Percentiles rank a stretch among this genome's conserved stretches.
These are phyloP conservation scores for Eupeodes corollae DNA, from an alignment of 1,140 invertebrate species.

Conservation along the genomic window DNA sequence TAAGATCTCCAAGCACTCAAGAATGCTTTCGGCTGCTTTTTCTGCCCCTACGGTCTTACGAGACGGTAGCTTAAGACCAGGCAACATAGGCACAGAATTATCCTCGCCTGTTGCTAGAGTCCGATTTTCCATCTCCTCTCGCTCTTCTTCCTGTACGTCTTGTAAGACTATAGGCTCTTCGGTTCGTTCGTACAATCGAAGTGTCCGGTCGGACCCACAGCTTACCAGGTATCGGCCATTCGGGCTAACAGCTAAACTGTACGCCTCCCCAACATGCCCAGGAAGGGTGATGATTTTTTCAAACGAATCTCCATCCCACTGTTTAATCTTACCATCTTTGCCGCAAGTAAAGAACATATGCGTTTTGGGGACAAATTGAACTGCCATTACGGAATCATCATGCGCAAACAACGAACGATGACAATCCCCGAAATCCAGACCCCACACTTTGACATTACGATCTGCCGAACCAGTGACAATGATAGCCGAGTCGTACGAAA, in stretches of 20 bases:
- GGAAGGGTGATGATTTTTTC: conserved; percentile 82
- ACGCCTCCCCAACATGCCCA: conserved; percentile 71
- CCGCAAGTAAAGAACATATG: conserved; percentile 89
- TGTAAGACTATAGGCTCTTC: conserved; percentile 83
- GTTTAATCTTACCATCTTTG: conserved; percentile 87
- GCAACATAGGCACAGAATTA: conserved; percentile 51
- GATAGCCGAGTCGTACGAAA: conserved; percentile 79
- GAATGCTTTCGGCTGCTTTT: conserved; percentile 75
- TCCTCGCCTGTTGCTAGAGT: conserved; percentile 59
- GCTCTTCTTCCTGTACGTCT: conserved; percentile 79
- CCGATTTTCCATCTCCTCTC: conserved; percentile 59
- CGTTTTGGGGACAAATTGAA: conserved; percentile 81
- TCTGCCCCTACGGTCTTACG: conserved; percentile 86
- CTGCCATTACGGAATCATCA: conserved; percentile 82
- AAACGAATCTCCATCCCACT: conserved; percentile 95
- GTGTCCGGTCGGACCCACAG: conserved; percentile 77
- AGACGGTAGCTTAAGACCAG: conserved; percentile 68
- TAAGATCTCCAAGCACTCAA: conserved; percentile 79
- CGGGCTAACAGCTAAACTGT: conserved; percentile 62
- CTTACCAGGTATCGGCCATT: conserved; percentile 71
- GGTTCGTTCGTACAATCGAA: conserved; percentile 79
- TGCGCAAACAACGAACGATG: conserved; percentile 82
- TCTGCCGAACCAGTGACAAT: conserved; percentile 92
- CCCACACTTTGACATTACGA: conserved; percentile 95
- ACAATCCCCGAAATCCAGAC: conserved; percentile 96